A percentile compares a stretch with the other conserved stretches of the same genome.
Evolutionary conservation across 2,797 vertebrate species (phyloP).

Genomic region (Myoxocephalus aenaeus): DNA sequence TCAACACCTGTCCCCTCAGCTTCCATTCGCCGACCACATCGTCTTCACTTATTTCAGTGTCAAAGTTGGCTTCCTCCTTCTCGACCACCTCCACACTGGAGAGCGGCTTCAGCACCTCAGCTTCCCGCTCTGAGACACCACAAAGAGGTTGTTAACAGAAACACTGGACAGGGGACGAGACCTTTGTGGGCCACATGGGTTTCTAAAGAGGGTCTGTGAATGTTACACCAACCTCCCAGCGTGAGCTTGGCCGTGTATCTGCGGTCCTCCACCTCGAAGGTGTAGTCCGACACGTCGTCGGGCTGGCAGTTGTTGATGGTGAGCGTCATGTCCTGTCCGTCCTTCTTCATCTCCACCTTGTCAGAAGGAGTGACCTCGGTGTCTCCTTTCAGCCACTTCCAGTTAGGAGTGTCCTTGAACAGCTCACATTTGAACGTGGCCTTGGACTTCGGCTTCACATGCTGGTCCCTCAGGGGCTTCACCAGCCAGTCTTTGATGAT

Average conservation of each 20-base stretch:
- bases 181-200: not conserved
- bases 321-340: slow-evolving; percentile 88
- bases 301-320: slow-evolving; percentile 93
- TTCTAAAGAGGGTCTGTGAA: accelerated
- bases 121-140: slow-evolving; percentile 89
- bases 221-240: slow-evolving; percentile 87
- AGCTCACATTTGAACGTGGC: slow-evolving; percentile 92
- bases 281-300: slow-evolving; percentile 91
- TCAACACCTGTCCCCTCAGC: slow-evolving; percentile 91
- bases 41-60: slow-evolving; percentile 94
- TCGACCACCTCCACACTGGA: slow-evolving; percentile 93
- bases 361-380: slow-evolving; percentile 90
- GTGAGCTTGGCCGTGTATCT: slow-evolving; percentile 94
- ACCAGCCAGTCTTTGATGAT: slow-evolving; percentile 97
- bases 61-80: slow-evolving; percentile 94
- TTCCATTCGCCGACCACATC: slow-evolving; percentile 96
- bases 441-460: slow-evolving; percentile 94
- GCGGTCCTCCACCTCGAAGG: slow-evolving; percentile 92
- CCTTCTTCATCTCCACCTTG: slow-evolving; percentile 91
- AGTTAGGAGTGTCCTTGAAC: slow-evolving; percentile 93
- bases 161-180: not conserved
- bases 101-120: slow-evolving; percentile 93
- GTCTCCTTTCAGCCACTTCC: slow-evolving; percentile 97
- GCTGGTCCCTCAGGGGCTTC: slow-evolving; percentile 96
- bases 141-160: not conserved